These are phyloP conservation scores for Drosophila arawakana DNA, from an alignment of 1,140 invertebrate species.

Conservation along the genomic window DNA sequence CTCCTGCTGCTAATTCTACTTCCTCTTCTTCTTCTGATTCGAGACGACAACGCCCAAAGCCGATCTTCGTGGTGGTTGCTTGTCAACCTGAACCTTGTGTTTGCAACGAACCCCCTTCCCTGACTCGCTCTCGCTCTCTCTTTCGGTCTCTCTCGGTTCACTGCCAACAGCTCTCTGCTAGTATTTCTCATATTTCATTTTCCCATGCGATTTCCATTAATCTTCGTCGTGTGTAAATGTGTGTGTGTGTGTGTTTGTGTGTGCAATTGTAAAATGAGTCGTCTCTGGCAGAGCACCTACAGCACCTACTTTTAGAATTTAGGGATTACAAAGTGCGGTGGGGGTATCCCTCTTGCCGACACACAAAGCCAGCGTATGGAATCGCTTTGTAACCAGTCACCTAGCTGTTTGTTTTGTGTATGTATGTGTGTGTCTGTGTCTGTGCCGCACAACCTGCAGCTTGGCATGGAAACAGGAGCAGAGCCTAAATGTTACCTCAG, in stretches of 20 bases:
- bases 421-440: background rate
- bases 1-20: background rate
- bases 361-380: conserved; percentile 12
- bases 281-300: conserved; percentile 28
- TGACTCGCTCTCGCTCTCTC: background rate
- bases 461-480: conserved; percentile 28
- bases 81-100: conserved; percentile 28
- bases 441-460: conserved; percentile 43
- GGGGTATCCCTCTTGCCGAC: background rate
- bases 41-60: conserved; percentile 29
- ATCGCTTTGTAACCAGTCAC: conserved; percentile 41
- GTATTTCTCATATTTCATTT: conserved; percentile 71
- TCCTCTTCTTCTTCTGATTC: background rate
- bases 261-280: conserved; percentile 40
- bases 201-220: conserved; percentile 75
- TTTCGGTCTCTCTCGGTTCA: background rate
- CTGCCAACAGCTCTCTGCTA: conserved; percentile 21
- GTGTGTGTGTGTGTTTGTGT: conserved; percentile 19
- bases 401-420: background rate
- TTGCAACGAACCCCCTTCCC: conserved; percentile 4
- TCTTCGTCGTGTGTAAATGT: conserved; percentile 40
- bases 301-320: conserved; percentile 64
- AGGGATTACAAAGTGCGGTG: conserved; percentile 38
- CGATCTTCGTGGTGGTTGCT: conserved; percentile 30
- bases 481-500: conserved; percentile 19